phyloP scores from a whole-genome alignment of 1,140 invertebrate genomes.

The Ladona fulva region DNA sequence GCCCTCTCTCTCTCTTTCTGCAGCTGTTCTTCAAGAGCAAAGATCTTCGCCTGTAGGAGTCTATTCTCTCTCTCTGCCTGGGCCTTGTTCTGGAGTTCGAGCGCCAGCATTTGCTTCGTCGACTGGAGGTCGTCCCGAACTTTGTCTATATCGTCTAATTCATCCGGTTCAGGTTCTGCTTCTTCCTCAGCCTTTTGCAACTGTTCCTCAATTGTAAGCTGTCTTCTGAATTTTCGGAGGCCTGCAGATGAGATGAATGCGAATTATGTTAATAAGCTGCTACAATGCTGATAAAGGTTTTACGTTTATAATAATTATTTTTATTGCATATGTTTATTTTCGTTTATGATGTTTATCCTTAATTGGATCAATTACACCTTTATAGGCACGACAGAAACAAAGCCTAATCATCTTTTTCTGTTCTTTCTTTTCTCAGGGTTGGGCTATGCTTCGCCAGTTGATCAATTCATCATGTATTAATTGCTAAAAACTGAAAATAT shows the following conservation, averaged over 20 bases:
- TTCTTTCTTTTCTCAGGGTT: too few species aligned
- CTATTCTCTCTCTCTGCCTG: constrained; percentile 79
- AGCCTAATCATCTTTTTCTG: too few species aligned
- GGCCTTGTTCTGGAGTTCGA: constrained; percentile 78
- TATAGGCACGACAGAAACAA: too few species aligned
- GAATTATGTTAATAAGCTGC: too few species aligned
- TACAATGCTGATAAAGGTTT: too few species aligned
- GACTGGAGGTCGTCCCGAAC: constrained; percentile 84
- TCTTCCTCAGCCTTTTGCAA: constrained; percentile 55
- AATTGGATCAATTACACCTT: too few species aligned
- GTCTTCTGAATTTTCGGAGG: constrained; percentile 72
- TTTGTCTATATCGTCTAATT: constrained; percentile 82
- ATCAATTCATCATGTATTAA: too few species aligned
- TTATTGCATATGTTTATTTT: too few species aligned
- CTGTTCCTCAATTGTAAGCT: constrained; percentile 81
- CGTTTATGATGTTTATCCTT: too few species aligned
- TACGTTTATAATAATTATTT: too few species aligned
- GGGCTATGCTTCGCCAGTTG: too few species aligned
- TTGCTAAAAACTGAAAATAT: too few species aligned
- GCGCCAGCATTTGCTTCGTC: constrained; percentile 78
- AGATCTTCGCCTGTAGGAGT: constrained; percentile 47
- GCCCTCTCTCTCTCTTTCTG: constrained; percentile 58
- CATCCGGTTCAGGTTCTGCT: constrained; percentile 55
- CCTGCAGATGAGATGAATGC: constrained; percentile 38
- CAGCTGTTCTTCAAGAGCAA: constrained; percentile 31